phyloP scores from a whole-genome alignment of 2,888 invertebrate genomes.

The Philereme vetulata region DNA sequence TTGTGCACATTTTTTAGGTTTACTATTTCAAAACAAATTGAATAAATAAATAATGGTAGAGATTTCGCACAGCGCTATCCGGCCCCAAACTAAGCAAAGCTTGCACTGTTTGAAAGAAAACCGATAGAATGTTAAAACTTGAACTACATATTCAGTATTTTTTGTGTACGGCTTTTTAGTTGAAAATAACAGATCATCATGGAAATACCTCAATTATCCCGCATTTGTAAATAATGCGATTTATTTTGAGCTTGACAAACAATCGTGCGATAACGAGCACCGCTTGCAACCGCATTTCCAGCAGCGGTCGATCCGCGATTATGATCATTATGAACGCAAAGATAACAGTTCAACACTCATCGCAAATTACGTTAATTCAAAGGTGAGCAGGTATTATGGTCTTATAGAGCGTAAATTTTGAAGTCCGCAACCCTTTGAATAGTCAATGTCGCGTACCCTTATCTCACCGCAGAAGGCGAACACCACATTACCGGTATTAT shows the following conservation, averaged over 20 bases:
- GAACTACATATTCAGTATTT: too few relatives aligned
- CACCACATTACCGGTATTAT: constrained; percentile 83
- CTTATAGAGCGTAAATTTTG: constrained; percentile 83
- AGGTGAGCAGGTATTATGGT: constrained; percentile 71
- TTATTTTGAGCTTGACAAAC: constrained; percentile 28
- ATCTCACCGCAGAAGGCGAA: constrained; percentile 82
- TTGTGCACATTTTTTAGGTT: too few relatives aligned
- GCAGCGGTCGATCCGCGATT: constrained; percentile 13
- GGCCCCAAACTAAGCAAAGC: too few relatives aligned
- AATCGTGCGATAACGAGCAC: constrained; percentile 54
- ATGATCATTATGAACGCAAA: constrained; percentile 47
- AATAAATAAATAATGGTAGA: too few relatives aligned
- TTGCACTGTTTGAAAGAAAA: too few relatives aligned
- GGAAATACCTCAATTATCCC: too few relatives aligned
- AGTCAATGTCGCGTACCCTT: constrained; percentile 84
- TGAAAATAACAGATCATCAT: too few relatives aligned
- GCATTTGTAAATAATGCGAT: background rate
- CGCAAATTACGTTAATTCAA: constrained; percentile 59
- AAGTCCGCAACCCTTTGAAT: constrained; percentile 83
- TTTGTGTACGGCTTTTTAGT: too few relatives aligned
- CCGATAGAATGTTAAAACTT: too few relatives aligned
- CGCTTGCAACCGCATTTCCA: constrained; percentile 42
- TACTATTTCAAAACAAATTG: too few relatives aligned
- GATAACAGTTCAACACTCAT: constrained; percentile 10
- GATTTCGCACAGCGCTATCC: too few relatives aligned